Percentiles rank a stretch among this genome's conserved stretches.
phyloP scores from a whole-genome alignment of 2,797 vertebrate species.

The Myripristis jacobus region DNA sequence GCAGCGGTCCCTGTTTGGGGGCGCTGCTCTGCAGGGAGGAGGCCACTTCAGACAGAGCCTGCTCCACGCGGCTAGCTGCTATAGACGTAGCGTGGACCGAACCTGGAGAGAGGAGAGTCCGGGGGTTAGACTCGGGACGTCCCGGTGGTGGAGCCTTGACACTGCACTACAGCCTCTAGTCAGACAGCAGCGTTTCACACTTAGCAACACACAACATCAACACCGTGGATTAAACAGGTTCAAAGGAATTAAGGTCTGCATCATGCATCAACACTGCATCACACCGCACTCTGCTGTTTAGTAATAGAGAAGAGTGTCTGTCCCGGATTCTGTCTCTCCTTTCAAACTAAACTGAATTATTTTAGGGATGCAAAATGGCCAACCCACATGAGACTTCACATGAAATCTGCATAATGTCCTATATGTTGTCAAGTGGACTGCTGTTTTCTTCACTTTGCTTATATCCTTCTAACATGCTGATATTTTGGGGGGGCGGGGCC shows the following conservation, averaged over 20 bases:
- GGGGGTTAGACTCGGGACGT: too few species aligned
- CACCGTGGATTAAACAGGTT: constrained; percentile 49
- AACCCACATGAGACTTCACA: too few species aligned
- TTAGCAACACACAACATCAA: constrained; percentile 55
- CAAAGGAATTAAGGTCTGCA: constrained; percentile 31
- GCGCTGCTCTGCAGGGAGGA: constrained; percentile 97
- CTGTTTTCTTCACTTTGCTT: background rate
- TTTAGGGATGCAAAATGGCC: too few species aligned
- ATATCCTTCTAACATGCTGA: background rate
- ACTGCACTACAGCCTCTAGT: constrained; percentile 42
- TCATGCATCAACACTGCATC: constrained; percentile 61
- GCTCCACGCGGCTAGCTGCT: constrained; percentile 96
- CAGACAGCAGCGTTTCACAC: constrained; percentile 61
- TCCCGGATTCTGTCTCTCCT: too few species aligned
- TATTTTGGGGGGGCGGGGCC: too few species aligned
- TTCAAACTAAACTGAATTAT: too few species aligned
- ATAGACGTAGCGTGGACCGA: constrained; percentile 96
- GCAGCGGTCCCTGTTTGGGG: constrained; percentile 94
- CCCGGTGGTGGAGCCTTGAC: too few species aligned
- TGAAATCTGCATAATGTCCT: constrained; percentile 7
- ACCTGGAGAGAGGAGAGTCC: constrained; percentile 78
- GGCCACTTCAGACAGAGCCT: constrained; percentile 96
- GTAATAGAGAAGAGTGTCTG: too few species aligned
- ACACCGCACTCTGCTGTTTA: constrained; percentile 57
- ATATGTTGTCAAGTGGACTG: background rate